phyloP scores from a whole-genome alignment of 2,888 invertebrate species.

The Drosophila greeni region DNA sequence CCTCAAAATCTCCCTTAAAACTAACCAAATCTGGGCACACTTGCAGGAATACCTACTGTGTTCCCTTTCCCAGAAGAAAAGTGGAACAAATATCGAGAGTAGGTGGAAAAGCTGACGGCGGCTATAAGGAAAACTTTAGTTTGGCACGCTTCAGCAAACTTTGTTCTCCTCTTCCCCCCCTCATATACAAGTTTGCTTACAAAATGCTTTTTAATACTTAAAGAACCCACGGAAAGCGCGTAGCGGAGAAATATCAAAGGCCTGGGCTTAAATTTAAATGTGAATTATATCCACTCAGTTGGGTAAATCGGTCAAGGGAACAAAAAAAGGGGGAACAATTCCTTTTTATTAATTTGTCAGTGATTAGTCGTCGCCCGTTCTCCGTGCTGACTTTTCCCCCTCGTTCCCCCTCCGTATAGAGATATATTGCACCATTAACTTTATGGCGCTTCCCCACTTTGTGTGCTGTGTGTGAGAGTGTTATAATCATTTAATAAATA shows the following conservation, averaged over 20 bases:
- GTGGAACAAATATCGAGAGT: constrained; percentile 8
- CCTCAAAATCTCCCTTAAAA: background rate
- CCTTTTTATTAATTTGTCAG: constrained; percentile 36
- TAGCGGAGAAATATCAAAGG: background rate
- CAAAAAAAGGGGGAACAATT: constrained; percentile 18
- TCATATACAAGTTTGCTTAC: constrained; percentile 26
- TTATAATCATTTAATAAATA: constrained; percentile 71
- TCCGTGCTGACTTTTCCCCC: background rate
- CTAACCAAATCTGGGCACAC: too few relatives aligned
- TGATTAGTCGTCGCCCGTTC: constrained; percentile 23
- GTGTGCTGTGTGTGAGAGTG: constrained; percentile 26
- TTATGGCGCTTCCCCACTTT: constrained; percentile 37
- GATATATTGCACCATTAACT: constrained; percentile 35
- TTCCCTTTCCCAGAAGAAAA: background rate
- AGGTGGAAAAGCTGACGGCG: background rate
- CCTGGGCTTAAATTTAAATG: constrained; percentile 30
- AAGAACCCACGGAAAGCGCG: constrained; percentile 14
- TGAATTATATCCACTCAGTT: constrained; percentile 34
- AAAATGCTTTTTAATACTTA: constrained; percentile 45
- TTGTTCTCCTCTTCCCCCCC: constrained; percentile 13
- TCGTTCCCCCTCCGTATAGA: too few relatives aligned
- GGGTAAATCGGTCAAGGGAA: constrained; percentile 35
- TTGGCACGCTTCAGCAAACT: constrained; percentile 45
- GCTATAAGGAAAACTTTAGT: constrained; percentile 35
- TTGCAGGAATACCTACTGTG: constrained; percentile 11